Evolutionary conservation across 2,888 invertebrate genomes (phyloP).

Genomic region (Phyllotreta cruciferae): DNA sequence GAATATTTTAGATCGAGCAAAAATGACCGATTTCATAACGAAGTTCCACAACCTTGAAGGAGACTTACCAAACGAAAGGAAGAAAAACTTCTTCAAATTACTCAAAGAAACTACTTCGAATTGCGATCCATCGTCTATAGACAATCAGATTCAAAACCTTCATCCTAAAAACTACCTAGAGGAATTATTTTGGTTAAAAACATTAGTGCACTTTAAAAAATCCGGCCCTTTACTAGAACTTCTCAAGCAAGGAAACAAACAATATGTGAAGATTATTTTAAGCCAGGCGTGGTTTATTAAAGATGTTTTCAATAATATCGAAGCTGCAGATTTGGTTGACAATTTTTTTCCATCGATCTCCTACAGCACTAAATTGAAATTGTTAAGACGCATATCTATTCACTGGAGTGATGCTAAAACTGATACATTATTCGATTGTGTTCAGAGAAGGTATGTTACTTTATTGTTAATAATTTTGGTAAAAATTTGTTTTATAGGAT

Average conservation of each 20-base stretch:
- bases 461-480: conserved; percentile 2
- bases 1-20: background rate
- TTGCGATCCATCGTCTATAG: conserved; percentile 20
- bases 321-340: conserved; percentile 39
- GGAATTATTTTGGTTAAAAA: conserved; percentile 43
- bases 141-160: conserved; percentile 32
- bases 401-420: conserved; percentile 37
- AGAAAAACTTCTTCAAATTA: conserved; percentile 41
- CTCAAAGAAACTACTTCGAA: conserved; percentile 30
- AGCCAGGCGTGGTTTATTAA: conserved; percentile 47
- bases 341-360: conserved; percentile 44
- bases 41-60: conserved; percentile 43
- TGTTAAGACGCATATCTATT: conserved; percentile 42
- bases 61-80: conserved; percentile 38
- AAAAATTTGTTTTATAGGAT: too few species aligned
- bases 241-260: conserved; percentile 43
- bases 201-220: conserved; percentile 43
- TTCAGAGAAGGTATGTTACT: conserved; percentile 39
- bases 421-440: conserved; percentile 42
- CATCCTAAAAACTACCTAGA: conserved; percentile 45
- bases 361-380: conserved; percentile 42
- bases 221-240: conserved; percentile 38
- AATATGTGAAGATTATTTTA: conserved; percentile 42
- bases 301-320: conserved; percentile 38
- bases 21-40: conserved; percentile 33